Base-by-base conservation (phyloP, 1,140 invertebrate genomes). In the Brachionus angularis region DNA sequence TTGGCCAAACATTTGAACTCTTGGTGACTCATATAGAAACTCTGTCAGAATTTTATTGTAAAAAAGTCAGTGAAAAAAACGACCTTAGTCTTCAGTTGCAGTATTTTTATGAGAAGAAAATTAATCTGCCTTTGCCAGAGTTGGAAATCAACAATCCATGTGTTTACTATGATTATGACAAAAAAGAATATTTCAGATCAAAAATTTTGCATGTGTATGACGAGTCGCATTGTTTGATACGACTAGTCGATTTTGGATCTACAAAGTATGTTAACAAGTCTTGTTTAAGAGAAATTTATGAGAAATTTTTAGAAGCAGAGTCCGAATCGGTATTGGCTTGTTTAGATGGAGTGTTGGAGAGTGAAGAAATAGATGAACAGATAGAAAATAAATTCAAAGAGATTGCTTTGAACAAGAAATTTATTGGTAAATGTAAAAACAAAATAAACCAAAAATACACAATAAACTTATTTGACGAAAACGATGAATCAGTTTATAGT, bases 61-160 rank as follows among this genome's bases (percentile, higher is more conserved):
- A 46, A 50, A 67, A 18, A 31, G 5, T 12, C 10, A 4, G 14
- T 29, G 5, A 67, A 67, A 21, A 50, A 67, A 21, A 67, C n/a
- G n/a, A n/a, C n/a, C n/a, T n/a, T n/a, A n/a, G n/a, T n/a, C n/a
- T n/a, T n/a, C n/a, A n/a, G n/a, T n/a, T 67, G 39, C 18, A 47
- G 39, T 67, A 67, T 50, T 67, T 67, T 31, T 67, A 67, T 33
- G 62, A 67, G 62, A 67, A 67, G 29, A 67, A 67, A 50, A 31
- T 50, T 10, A 67, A 67, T 23, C 47, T 67, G 62, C 62, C 62
- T 36, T 29, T 34, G 16, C 62, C 62, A 4, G 8, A 3, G 3
- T 47, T 47, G n/a, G 42, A 8, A 21, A 1, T 14, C 5, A 12
- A 67, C n/a, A 25, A 47, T 50, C 42, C 62, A 4, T 67, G 62